Conservation (phyloP, 2,113 vertebrate species). For the Aramus guarauna region DNA sequence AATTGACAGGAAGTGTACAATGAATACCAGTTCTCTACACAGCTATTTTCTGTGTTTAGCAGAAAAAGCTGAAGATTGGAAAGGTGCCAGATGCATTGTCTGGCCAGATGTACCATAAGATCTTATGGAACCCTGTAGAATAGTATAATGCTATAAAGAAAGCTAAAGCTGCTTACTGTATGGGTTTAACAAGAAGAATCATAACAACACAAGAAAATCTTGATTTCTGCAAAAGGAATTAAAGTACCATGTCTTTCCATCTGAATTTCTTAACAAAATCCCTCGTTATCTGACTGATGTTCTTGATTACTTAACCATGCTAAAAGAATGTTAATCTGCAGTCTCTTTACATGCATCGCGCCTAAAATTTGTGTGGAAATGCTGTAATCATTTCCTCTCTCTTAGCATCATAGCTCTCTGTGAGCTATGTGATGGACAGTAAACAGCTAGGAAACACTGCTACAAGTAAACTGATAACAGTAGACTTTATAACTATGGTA, state of each 20-base stretch:
- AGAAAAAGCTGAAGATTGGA: neutral
- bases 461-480: neutral
- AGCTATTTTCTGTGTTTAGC: constrained; percentile 36
- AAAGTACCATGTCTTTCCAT: neutral
- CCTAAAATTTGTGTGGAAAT: constrained; percentile 7
- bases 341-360: neutral
- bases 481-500: neutral
- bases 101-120: constrained; percentile 40
- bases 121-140: constrained; percentile 24
- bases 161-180: constrained; percentile 16
- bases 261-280: constrained; percentile 16
- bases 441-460: neutral
- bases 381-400: neutral
- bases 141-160: constrained; percentile 1
- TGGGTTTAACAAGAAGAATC: neutral
- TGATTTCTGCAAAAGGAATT: constrained; percentile 28
- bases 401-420: no score
- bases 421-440: neutral
- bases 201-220: neutral
- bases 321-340: constrained; percentile 3
- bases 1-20: neutral
- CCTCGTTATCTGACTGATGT: constrained; percentile 40
- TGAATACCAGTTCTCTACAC: neutral
- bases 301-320: constrained; percentile 2
- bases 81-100: constrained; percentile 19